A percentile compares a stretch with the other conserved stretches of the same genome.
These are phyloP conservation scores for Trogon melanurus DNA, from an alignment of 2,113 vertebrate genomes.

Conservation along the genomic window DNA sequence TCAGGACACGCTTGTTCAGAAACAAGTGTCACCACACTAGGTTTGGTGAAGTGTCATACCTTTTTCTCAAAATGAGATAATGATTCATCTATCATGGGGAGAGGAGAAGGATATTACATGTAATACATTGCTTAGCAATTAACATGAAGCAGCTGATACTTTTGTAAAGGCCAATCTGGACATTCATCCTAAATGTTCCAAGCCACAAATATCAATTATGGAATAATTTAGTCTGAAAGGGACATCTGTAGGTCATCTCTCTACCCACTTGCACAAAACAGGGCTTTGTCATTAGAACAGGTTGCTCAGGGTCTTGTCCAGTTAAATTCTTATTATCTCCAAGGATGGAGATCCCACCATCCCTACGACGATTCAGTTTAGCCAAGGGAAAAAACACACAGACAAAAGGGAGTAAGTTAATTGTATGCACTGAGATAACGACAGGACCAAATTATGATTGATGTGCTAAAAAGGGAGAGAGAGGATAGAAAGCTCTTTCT, in stretches of 20 bases:
- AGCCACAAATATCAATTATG: background rate
- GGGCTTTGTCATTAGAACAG: background rate
- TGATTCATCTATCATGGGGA: background rate
- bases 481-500: background rate
- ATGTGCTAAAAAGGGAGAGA: background rate
- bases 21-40: background rate
- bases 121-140: background rate
- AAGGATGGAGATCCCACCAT: background rate
- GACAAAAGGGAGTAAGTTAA: background rate
- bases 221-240: background rate
- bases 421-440: background rate
- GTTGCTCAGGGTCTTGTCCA: background rate
- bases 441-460: background rate
- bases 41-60: background rate
- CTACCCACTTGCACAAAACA: background rate
- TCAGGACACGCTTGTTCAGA: background rate
- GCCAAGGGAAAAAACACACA: background rate
- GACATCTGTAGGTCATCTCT: background rate
- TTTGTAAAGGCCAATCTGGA: constrained; percentile 15
- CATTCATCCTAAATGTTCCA: background rate
- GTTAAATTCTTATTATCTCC: background rate
- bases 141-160: background rate
- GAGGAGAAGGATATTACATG: background rate
- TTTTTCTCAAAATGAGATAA: background rate
- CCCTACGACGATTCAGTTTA: background rate